These are phyloP conservation scores for Hydropotes inermis DNA, from an alignment of 2,113 vertebrate genomes.

Conservation along the genomic window DNA sequence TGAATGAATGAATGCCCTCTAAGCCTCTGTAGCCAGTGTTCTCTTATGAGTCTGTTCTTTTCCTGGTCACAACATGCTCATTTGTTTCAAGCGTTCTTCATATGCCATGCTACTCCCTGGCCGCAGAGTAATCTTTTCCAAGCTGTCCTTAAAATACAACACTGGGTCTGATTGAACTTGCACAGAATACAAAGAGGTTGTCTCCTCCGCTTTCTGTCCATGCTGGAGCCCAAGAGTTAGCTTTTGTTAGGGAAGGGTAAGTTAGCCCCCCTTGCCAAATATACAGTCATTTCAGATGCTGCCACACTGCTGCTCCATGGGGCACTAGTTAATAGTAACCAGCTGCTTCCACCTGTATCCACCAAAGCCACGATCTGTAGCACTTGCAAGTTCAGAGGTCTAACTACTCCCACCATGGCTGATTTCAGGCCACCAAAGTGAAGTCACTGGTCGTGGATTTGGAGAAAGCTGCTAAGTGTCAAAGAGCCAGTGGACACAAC, in stretches of 20 bases:
- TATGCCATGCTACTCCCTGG: background rate
- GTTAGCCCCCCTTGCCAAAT: background rate
- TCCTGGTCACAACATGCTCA: background rate
- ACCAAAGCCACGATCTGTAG: accelerated
- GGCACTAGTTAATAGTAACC: too few species aligned
- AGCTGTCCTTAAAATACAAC: background rate
- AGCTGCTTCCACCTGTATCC: background rate
- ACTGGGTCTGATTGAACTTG: background rate
- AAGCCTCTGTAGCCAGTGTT: background rate
- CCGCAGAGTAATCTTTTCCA: background rate
- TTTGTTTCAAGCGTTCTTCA: background rate
- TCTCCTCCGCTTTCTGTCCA: background rate
- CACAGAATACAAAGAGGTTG: too few species aligned
- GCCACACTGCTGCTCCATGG: background rate
- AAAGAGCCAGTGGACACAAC: background rate
- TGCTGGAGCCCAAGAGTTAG: background rate
- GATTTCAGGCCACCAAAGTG: background rate
- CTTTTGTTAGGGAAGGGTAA: background rate
- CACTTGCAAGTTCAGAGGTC: too few species aligned
- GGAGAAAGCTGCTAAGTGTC: background rate
- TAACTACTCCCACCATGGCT: background rate
- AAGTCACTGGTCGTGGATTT: background rate
- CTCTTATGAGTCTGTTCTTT: background rate
- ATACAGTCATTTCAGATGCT: background rate
- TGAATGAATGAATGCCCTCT: background rate